Evolutionary conservation across 2,888 invertebrate species (phyloP), one percentile per base, ranked within the genome.

Genomic region (Caenorhabditis sp.): DNA sequence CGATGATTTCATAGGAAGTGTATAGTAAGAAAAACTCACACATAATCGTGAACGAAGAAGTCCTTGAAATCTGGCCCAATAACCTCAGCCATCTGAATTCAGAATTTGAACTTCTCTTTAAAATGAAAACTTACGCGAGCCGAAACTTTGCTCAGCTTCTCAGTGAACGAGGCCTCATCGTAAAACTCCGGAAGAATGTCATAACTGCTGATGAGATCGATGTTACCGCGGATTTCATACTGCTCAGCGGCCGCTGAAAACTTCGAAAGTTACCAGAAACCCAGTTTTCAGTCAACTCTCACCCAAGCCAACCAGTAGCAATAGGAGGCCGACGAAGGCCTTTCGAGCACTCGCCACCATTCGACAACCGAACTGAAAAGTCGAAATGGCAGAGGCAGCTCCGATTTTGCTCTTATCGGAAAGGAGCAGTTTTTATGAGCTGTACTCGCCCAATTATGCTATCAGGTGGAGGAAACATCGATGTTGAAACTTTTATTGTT

Each of bases 191-290:
- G 59, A 68, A 61, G 51, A 54, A 82, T 59, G 7, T 82, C 82
- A 61, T 68, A 68, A 14, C 49, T 51, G n/a, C 22, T 54, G 56
- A 82, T 82, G 47, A 73, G n/a, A 49, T 82, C 73, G 24, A 82
- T 82, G 56, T 77, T 56, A 14, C 82, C 82, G 22, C 82, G 77
- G 47, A 82, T 61, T 19, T 82, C 82, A 69, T 82, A 82, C 16
- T 77, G 70, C 6, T 68, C 70, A 26, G 59, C 72, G 10, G 24
- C 41, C 14, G 41, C 80, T 80, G 63, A 72, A 35, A n/a, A 2
- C 14, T 41, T 38, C 47, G 2, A 49, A 19, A 16, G 22, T 24
- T 16, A 28, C 8, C 10, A 22, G n/a, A 49, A 26, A 51, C 26
- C 12, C 4, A 54, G 26, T 14, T 31, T 22, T 24, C 12, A 35